A percentile compares a stretch with the other conserved stretches of the same genome.
Evolutionary conservation across 2,797 vertebrate species (phyloP).

Genomic region (Diplodus sargus): DNA sequence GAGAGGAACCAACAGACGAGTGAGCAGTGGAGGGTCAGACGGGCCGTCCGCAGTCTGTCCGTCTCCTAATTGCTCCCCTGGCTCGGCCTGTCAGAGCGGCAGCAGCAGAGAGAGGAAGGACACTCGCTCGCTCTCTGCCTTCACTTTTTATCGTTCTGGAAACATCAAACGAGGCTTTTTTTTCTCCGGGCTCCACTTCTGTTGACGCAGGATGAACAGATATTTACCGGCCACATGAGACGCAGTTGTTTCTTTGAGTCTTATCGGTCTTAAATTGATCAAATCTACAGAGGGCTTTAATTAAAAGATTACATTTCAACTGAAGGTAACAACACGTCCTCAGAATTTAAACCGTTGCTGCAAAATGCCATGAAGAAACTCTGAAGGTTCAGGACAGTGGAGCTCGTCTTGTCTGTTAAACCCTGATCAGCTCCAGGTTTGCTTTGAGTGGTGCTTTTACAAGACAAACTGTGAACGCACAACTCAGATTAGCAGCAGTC

Average conservation of each 20-base stretch:
- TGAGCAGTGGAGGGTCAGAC: conserved; percentile 48
- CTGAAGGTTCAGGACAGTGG: neutral
- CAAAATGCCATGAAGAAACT: neutral
- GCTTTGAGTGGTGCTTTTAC: neutral
- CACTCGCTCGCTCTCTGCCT: conserved; percentile 23
- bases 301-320: conserved; percentile 15
- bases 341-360: neutral
- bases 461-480: neutral
- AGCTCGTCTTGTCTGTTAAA: too few species aligned
- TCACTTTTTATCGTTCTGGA: conserved; percentile 30
- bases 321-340: neutral
- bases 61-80: conserved; percentile 68
- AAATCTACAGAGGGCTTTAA: neutral
- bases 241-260: neutral
- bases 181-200: neutral
- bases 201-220: neutral
- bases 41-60: conserved; percentile 46
- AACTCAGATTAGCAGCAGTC: neutral
- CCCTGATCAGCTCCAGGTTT: neutral
- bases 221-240: neutral
- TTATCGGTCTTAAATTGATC: conserved; percentile 3
- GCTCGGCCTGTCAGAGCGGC: conserved; percentile 65
- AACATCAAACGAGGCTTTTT: conserved; percentile 23
- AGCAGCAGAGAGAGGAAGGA: conserved; percentile 48
- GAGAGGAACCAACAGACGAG: conserved; percentile 38